Evolutionary conservation across 2,888 invertebrate genomes (phyloP), one percentile per base, ranked within the genome.

Genomic region (Pseudococcus viburni): DNA sequence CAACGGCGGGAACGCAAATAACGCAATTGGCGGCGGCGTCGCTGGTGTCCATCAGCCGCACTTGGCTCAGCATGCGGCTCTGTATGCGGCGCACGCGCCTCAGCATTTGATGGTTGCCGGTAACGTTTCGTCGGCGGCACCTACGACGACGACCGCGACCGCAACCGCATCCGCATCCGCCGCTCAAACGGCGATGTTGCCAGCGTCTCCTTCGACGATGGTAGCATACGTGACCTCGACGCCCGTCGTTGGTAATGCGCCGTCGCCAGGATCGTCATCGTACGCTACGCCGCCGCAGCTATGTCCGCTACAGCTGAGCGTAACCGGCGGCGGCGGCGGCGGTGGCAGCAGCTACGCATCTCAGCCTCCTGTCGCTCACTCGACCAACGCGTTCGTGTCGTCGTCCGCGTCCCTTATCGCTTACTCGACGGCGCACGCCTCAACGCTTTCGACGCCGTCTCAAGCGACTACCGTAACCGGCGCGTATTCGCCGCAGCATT

Each of bases 161-260:
- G 26, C 26, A 33, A 33, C 26, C 26, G 26, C 26, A 3, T 2
- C 26, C 1, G 26, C 26, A 33, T 2, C 26, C 26, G 91, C 92
- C 91, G 92, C 92, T 91, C 90, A 92, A 91, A 91, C 91, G 91
- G 91, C 90, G 91, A 90, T 91, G 22, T 73, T 85, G 33, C 59
- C 85, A 12, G 42, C 55, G 51, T 77, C 80, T 26, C 33, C 88
- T 33, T 33, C 73, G 7, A 73, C 73, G 26, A 11, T 26, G 68
- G 42, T 9, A 9, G 42, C 42, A 5, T 42, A 7, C 42, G 42
- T 5, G 5, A 42, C 42, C 42, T 42, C 42, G 8, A 9, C 9
- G 42, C 9, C 42, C 5, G 42, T 42, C 8, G 26, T 12, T 3
- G 68, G 26, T 17, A 17, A 68, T 86, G 42, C 77, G 64, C 12